A percentile compares a stretch with the other conserved stretches of the same genome.
Conservation (phyloP, 2,797 vertebrate genomes). For the Gastrophryne carolinensis region DNA sequence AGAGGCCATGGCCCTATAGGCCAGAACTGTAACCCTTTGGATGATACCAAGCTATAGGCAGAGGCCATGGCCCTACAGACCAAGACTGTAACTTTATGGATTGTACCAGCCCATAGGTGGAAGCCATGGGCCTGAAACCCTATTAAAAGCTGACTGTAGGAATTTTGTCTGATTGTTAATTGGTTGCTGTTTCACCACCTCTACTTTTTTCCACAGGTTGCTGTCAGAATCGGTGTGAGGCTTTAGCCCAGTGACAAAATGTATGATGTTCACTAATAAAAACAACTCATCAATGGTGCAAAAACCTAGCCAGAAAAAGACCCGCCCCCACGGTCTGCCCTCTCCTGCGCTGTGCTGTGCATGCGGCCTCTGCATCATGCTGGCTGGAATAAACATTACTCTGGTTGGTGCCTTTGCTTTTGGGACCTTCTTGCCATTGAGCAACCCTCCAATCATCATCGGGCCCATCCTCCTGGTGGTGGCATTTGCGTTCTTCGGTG, state of each 20-base stretch:
- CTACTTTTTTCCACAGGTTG: not conserved
- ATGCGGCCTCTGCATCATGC: conserved; percentile 93
- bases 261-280: conserved; percentile 70
- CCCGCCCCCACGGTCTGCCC: conserved; percentile 76
- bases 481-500: conserved; percentile 84
- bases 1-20: too few species aligned
- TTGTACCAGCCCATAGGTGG: too few species aligned
- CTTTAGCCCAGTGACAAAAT: not conserved
- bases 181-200: too few species aligned
- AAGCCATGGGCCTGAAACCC: too few species aligned
- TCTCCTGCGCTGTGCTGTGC: conserved; percentile 92
- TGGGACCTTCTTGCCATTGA: conserved; percentile 76
- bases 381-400: conserved; percentile 96
- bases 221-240: not conserved
- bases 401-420: conserved; percentile 90
- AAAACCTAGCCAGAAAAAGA: conserved; percentile 64
- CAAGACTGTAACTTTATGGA: too few species aligned
- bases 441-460: conserved; percentile 85
- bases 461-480: conserved; percentile 83
- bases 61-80: too few species aligned
- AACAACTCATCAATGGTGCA: conserved; percentile 60
- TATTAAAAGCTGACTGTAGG: too few species aligned
- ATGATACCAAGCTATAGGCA: too few species aligned
- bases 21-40: too few species aligned
- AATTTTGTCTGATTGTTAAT: too few species aligned